These are phyloP conservation scores for Lucilia cuprina DNA, from an alignment of 1,140 invertebrate species.

Conservation along the genomic window DNA sequence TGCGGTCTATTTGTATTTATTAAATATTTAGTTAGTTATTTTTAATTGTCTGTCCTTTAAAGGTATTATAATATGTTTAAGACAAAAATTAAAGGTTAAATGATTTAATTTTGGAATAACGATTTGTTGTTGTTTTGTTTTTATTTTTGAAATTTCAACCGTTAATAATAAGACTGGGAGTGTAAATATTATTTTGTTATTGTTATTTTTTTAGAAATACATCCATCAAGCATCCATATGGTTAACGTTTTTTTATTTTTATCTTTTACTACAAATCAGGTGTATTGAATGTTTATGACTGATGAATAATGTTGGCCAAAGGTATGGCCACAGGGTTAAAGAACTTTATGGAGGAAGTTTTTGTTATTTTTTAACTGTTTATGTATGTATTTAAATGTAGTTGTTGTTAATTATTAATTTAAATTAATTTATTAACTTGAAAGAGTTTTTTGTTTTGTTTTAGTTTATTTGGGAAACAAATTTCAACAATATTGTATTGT, in stretches of 20 bases:
- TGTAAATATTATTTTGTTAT: background rate
- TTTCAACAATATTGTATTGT: background rate
- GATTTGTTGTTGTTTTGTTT: too few species aligned
- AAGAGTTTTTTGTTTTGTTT: background rate
- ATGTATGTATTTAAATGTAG: background rate
- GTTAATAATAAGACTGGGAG: background rate
- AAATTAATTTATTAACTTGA: background rate
- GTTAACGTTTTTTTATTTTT: background rate
- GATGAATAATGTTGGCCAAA: conserved; percentile 5
- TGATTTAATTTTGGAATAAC: background rate
- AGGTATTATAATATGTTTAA: too few species aligned
- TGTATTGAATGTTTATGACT: background rate
- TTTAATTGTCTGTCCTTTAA: too few species aligned
- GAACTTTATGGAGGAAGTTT: conserved; percentile 9
- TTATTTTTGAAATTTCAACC: background rate
- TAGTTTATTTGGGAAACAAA: background rate
- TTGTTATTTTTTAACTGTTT: background rate
- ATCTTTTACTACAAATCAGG: background rate
- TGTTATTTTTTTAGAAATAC: background rate
- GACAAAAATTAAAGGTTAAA: background rate
- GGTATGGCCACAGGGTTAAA: conserved; percentile 13
- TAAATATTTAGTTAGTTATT: too few species aligned
- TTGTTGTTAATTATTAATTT: background rate
- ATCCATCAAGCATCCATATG: background rate
- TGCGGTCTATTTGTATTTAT: background rate